phyloP scores from a whole-genome alignment of 2,113 vertebrate genomes.

The Cyanocitta stelleri region DNA sequence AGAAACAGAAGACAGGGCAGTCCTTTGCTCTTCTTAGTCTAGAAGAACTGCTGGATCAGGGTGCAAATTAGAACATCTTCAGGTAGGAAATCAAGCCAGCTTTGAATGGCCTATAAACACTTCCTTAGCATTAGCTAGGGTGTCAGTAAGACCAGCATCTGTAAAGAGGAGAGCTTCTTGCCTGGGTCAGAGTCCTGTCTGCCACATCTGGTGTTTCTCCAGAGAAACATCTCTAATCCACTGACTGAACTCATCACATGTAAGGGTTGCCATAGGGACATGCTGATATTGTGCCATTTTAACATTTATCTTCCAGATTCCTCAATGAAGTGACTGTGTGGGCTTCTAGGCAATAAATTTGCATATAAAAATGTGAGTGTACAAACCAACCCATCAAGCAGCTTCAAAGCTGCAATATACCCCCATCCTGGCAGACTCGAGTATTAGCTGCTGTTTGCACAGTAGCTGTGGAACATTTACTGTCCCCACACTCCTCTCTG shows the following conservation, averaged over 20 bases:
- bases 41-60: not conserved
- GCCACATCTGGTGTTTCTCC: not conserved
- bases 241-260: not conserved
- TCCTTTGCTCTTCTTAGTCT: not conserved
- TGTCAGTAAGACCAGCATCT: not conserved
- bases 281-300: slow-evolving; percentile 2
- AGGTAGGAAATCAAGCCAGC: not conserved
- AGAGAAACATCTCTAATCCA: not conserved
- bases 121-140: not conserved
- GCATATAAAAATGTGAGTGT: slow-evolving; percentile 22
- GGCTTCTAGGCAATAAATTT: slow-evolving; percentile 49
- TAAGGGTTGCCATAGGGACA: slow-evolving; percentile 62
- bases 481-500: not conserved
- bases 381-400: slow-evolving; percentile 12
- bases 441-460: not conserved
- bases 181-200: not conserved
- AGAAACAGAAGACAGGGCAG: not conserved
- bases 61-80: not conserved
- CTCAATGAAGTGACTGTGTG: slow-evolving; percentile 33
- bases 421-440: not conserved
- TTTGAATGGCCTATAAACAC: not conserved
- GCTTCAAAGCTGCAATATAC: not conserved
- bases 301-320: slow-evolving; percentile 29
- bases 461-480: not conserved
- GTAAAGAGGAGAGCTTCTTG: not conserved